Evolutionary conservation across 2,888 invertebrate genomes (phyloP).

Genomic region (Drosophila melanocephala): DNA sequence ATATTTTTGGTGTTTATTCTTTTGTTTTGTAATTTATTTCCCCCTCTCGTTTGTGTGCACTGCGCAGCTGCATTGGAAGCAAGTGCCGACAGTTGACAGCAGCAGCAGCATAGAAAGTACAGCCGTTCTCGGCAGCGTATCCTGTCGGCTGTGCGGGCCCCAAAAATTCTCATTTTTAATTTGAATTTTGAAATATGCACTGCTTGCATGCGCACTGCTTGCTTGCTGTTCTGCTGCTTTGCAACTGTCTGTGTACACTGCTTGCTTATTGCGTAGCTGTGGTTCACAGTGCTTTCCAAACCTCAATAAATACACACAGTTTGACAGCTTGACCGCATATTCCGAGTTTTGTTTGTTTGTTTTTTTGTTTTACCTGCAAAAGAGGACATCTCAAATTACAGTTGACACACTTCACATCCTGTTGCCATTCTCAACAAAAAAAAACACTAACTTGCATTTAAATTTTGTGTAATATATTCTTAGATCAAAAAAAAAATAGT

Average conservation of each 20-base stretch:
- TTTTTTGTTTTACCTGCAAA: background rate
- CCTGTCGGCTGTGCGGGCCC: background rate
- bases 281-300: background rate
- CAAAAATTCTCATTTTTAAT: constrained; percentile 7
- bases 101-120: constrained; percentile 39
- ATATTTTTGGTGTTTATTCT: constrained; percentile 40
- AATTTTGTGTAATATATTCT: background rate
- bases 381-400: constrained; percentile 11
- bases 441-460: background rate
- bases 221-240: constrained; percentile 3
- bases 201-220: constrained; percentile 1
- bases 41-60: constrained; percentile 7
- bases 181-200: background rate
- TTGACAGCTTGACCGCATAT: constrained; percentile 7
- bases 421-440: background rate
- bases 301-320: background rate
- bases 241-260: background rate
- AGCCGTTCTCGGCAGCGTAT: constrained; percentile 20
- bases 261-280: background rate
- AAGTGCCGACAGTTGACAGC: constrained; percentile 15
- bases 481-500: background rate
- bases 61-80: constrained; percentile 77
- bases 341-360: background rate
- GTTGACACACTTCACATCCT: constrained; percentile 2
- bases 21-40: constrained; percentile 1